Evolutionary conservation across 2,797 vertebrate genomes (phyloP).

Genomic region (Enteromius argenteus): DNA sequence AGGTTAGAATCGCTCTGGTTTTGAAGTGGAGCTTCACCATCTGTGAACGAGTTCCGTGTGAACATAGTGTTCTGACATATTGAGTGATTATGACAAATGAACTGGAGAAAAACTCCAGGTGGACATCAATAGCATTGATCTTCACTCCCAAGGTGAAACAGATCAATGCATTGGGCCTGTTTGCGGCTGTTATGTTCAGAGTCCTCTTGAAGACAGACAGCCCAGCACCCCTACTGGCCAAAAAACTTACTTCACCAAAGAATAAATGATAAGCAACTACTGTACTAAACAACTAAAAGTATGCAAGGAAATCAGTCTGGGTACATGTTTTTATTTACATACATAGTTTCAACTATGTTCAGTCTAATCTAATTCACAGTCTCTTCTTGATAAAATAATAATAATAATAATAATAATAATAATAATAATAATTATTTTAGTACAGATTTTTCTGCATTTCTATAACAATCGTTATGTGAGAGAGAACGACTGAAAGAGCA

Average conservation of each 20-base stretch:
- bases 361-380: background rate
- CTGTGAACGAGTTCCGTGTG: constrained; percentile 34
- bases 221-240: constrained; percentile 15
- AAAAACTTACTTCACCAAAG: background rate
- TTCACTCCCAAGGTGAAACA: constrained; percentile 67
- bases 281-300: background rate
- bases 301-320: background rate
- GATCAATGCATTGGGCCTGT: constrained; percentile 65
- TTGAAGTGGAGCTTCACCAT: constrained; percentile 67
- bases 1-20: constrained; percentile 63
- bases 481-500: background rate
- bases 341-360: background rate
- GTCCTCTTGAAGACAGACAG: background rate
- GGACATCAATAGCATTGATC: constrained; percentile 77
- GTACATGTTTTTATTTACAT: background rate
- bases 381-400: background rate
- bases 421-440: background rate
- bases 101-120: constrained; percentile 78
- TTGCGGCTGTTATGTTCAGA: constrained; percentile 27
- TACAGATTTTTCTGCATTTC: background rate
- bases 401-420: no score
- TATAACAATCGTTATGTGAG: background rate
- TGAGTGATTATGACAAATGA: constrained; percentile 78
- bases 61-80: constrained; percentile 72
- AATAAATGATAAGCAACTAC: constrained; percentile 4